Conservation (phyloP, 2,797 vertebrate species). For the Acipenser oxyrinchus region DNA sequence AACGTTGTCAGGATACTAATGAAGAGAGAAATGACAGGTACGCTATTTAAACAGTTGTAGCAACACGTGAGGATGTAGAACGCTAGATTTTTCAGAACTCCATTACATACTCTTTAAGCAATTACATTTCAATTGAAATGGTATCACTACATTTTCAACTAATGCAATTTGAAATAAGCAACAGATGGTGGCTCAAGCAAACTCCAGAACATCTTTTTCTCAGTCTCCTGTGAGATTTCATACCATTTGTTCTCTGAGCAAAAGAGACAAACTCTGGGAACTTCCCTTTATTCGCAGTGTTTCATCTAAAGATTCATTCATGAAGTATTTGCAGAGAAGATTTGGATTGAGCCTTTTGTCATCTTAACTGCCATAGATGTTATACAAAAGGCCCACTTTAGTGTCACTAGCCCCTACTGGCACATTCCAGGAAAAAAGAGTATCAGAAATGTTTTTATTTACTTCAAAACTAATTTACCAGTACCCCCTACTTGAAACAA, state of each 20-base stretch:
- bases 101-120: too few relatives aligned
- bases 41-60: too few relatives aligned
- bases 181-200: background rate
- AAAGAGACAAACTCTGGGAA: background rate
- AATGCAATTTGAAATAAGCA: too few relatives aligned
- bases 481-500: constrained; percentile 57
- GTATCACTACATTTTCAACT: too few relatives aligned
- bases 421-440: background rate
- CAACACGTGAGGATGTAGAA: too few relatives aligned
- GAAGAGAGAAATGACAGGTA: too few relatives aligned
- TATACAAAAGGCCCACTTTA: constrained; percentile 27
- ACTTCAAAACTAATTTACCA: constrained; percentile 41
- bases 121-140: too few relatives aligned
- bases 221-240: background rate
- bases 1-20: too few relatives aligned
- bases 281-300: constrained; percentile 40
- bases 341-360: constrained; percentile 39
- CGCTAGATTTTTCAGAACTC: too few relatives aligned
- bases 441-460: constrained; percentile 40
- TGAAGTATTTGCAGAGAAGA: constrained; percentile 46
- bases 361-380: constrained; percentile 38
- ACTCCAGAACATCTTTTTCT: background rate
- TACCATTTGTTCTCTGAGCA: background rate
- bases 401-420: constrained; percentile 10
- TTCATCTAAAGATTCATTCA: constrained; percentile 38